Evolutionary conservation across 2,888 invertebrate species (phyloP).

Genomic region (Cosmia trapezina): DNA sequence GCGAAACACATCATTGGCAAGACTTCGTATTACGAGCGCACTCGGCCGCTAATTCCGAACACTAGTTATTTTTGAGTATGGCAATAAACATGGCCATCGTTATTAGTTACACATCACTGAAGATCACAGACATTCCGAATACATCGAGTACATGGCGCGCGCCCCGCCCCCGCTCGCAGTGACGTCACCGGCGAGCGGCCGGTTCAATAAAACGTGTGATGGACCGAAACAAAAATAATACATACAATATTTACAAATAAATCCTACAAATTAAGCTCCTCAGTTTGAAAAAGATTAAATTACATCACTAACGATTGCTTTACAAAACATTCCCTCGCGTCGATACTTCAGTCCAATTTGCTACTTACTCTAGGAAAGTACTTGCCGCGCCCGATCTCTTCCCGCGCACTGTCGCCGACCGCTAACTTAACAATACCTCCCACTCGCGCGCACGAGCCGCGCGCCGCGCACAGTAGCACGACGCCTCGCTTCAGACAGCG

Average conservation of each 20-base stretch:
- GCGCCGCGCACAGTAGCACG: not conserved
- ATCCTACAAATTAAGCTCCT: conserved; percentile 87
- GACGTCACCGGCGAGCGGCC: conserved; percentile 66
- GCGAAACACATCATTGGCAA: conserved; percentile 86
- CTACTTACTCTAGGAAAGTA: conserved; percentile 72
- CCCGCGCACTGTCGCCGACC: conserved; percentile 55
- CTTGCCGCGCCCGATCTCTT: conserved; percentile 54
- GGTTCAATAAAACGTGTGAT: conserved; percentile 73
- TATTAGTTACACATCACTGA: conserved; percentile 65
- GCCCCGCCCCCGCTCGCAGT: conserved; percentile 49
- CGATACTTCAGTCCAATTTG: conserved; percentile 74
- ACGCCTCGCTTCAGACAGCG: conserved; percentile 1
- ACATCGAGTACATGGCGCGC: conserved; percentile 69
- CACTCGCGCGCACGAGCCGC: conserved; percentile 29
- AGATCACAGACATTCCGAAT: conserved; percentile 78
- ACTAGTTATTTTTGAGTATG: conserved; percentile 68
- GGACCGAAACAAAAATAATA: conserved; percentile 77
- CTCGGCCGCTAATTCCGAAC: conserved; percentile 61
- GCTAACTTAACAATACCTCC: conserved; percentile 53
- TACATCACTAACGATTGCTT: conserved; percentile 82
- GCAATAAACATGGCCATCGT: conserved; percentile 72
- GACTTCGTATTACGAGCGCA: conserved; percentile 74
- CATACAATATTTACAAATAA: conserved; percentile 89
- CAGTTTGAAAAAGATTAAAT: conserved; percentile 81
- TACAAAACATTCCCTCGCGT: conserved; percentile 70